Percentiles rank a stretch among this genome's conserved stretches.
Conservation (phyloP, 2,113 vertebrate species). For the Casuarius casuarius region DNA sequence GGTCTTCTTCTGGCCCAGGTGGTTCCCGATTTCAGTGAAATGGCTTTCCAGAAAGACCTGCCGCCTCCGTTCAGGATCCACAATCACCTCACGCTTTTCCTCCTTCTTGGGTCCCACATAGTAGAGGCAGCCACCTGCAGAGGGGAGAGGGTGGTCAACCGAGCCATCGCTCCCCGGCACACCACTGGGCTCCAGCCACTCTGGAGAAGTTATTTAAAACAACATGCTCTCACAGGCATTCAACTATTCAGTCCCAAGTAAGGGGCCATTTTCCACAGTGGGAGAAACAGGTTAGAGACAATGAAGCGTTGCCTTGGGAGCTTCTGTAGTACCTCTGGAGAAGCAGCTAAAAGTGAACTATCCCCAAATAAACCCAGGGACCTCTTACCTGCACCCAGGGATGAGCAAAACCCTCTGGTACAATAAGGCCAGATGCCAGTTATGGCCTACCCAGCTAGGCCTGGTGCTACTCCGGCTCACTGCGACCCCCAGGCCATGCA, state of each 20-base stretch:
- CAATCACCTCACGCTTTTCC: conserved; percentile 90
- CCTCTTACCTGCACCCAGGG: background rate
- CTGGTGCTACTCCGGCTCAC: accelerated
- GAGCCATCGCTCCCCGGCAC: background rate
- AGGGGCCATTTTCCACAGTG: background rate
- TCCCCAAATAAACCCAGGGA: background rate
- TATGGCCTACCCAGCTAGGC: accelerated
- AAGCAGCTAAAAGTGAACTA: background rate
- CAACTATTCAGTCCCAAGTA: accelerated
- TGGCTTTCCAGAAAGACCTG: conserved; percentile 91
- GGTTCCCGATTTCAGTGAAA: conserved; percentile 87
- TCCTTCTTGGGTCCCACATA: conserved; percentile 91
- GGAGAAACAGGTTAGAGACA: background rate
- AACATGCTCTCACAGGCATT: accelerated
- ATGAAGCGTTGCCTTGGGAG: background rate
- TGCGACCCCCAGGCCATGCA: accelerated
- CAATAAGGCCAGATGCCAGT: background rate
- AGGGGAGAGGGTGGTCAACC: background rate
- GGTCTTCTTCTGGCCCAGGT: conserved; percentile 92
- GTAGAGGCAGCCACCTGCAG: conserved; percentile 83
- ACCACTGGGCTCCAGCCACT: background rate
- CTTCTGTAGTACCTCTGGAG: background rate
- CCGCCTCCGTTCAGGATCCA: conserved; percentile 83
- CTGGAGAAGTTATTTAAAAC: background rate
- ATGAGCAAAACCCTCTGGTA: background rate